Evolutionary conservation across 2,888 invertebrate genomes (phyloP), one percentile per base, ranked within the genome.

Genomic region (Dorcus hopei): DNA sequence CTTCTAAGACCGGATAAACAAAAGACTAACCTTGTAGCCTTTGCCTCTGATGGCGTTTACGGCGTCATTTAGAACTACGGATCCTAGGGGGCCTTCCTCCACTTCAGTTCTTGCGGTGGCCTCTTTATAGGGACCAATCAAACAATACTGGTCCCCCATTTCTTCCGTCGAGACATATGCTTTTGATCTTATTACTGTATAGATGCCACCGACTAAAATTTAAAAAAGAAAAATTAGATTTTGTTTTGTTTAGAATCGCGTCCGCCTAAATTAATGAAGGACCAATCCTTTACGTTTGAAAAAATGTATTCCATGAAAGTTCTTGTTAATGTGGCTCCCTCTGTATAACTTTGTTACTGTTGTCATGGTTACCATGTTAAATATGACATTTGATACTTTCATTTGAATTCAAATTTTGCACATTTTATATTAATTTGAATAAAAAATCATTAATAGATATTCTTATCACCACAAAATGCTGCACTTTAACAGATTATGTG

Each of bases 141-240:
- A 82, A 70, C 95, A 95, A 77, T 97, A 96, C 74, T 97, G 96
- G 70, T 99, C 97, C 0, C 99, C 99, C 85, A 98, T 87, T 80
- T 99, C 99, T 74, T 97, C 97, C 0, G 94, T 93, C 0, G 96
- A 96, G 0, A 97, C 91, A 72, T 89, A 95, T 0, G 99, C 97
- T 79, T 99, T 99, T 0, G 97, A 97, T 67, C 97, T 84, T 65
- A 99, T 96, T 1, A 99, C 99, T 0, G 98, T 99, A 79, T 99
- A 99, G 73, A 99, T 99, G 19, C 99, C 99, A 39, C 99, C 99
- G 70, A 99, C 99, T 95, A 79, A 66, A 67, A 49, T n/a, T 26
- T 9, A 26, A 45, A 45, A 45, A 19, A 19, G 19, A n/a, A 45
- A 14, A 14, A 14, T 14, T 14, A 8, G 8, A 19, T 40, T 40